phyloP scores from a whole-genome alignment of 1,140 invertebrate species.

The Stegodyphus dumicola region DNA sequence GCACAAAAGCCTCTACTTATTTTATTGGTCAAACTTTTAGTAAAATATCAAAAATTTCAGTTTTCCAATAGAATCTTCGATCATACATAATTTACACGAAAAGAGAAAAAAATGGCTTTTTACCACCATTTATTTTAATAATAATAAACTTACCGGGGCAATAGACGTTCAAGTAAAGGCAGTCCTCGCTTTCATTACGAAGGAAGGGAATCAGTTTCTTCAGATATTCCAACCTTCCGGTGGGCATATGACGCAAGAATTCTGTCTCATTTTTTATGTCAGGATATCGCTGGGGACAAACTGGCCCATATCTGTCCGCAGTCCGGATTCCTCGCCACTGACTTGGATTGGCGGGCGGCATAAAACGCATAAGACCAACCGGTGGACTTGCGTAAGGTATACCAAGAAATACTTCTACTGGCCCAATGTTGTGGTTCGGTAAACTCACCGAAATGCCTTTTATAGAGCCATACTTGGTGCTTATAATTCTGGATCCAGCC shows the following conservation, averaged over 20 bases:
- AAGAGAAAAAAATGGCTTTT: too few relatives aligned
- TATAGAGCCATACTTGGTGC: conserved; percentile 89
- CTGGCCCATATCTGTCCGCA: conserved; percentile 79
- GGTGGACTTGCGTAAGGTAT: conserved; percentile 86
- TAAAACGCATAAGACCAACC: conserved; percentile 76
- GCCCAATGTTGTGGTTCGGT: conserved; percentile 72
- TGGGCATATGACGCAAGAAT: conserved; percentile 80
- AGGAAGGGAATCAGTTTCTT: conserved; percentile 86
- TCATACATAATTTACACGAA: too few relatives aligned
- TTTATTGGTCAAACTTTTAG: too few relatives aligned
- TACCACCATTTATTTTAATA: too few relatives aligned
- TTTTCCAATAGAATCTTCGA: too few relatives aligned
- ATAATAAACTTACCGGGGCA: conserved; percentile 74
- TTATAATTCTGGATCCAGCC: conserved; percentile 76
- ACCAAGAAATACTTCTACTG: conserved; percentile 71
- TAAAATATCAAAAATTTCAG: too few relatives aligned
- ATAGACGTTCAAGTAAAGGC: conserved; percentile 96
- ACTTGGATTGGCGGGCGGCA: conserved; percentile 75
- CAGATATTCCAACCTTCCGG: conserved; percentile 86
- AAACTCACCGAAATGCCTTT: conserved; percentile 77
- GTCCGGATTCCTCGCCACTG: conserved; percentile 79
- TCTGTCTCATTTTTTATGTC: conserved; percentile 82
- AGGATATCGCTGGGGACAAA: conserved; percentile 83
- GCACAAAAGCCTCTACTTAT: too few relatives aligned
- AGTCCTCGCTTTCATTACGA: conserved; percentile 93